Conservation (phyloP, 2,888 invertebrate species). For the Gymnosoma rotundatum region DNA sequence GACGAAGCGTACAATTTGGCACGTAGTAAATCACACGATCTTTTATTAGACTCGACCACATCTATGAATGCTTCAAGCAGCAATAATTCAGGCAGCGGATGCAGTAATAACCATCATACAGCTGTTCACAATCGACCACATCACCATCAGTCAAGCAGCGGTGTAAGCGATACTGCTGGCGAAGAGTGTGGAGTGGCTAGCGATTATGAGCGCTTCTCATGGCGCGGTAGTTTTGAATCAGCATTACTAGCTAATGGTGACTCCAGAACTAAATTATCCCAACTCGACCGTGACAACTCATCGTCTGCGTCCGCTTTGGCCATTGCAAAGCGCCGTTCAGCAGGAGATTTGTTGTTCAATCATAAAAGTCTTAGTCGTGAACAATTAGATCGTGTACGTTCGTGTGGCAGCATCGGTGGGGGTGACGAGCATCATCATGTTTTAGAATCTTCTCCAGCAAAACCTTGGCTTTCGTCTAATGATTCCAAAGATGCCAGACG, state of each 20-base stretch:
- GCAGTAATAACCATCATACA: constrained; percentile 54
- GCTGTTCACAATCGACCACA: constrained; percentile 76
- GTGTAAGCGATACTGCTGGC: constrained; percentile 83
- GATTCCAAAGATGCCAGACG: constrained; percentile 82
- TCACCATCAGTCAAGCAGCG: constrained; percentile 83
- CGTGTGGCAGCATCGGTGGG: constrained; percentile 93
- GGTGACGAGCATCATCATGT: constrained; percentile 80
- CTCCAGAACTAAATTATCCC: constrained; percentile 89
- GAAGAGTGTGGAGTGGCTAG: constrained; percentile 88
- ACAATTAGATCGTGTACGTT: constrained; percentile 88
- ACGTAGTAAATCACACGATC: constrained; percentile 92
- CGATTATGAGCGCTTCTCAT: constrained; percentile 94
- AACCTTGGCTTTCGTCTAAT: constrained; percentile 79
- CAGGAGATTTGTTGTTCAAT: constrained; percentile 91
- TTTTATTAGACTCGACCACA: constrained; percentile 85
- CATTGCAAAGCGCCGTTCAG: constrained; percentile 89
- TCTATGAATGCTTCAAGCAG: constrained; percentile 65
- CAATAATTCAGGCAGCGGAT: constrained; percentile 59
- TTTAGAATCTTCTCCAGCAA: constrained; percentile 79
- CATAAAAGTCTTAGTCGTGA: constrained; percentile 90
- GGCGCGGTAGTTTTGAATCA: constrained; percentile 97
- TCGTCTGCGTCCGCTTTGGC: constrained; percentile 87
- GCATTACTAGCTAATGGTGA: constrained; percentile 92
- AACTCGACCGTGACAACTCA: constrained; percentile 86
- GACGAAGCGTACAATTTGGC: constrained; percentile 84